A percentile compares a stretch with the other conserved stretches of the same genome.
phyloP scores from a whole-genome alignment of 30 jellyfish, hydroid and myxozoan genomes.

The Sanderia malayensis region DNA sequence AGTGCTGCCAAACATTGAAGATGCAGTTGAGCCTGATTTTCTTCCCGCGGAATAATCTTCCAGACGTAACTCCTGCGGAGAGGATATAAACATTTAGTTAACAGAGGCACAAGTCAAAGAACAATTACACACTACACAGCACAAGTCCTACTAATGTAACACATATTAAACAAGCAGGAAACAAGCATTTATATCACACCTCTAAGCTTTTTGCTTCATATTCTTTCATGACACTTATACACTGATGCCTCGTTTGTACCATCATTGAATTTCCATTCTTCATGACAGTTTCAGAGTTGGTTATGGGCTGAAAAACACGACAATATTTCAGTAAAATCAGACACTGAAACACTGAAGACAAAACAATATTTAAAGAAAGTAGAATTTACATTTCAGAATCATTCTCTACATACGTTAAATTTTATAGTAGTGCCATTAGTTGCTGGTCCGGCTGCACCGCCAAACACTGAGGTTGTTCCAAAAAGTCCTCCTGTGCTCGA shows the following conservation, averaged over 20 bases:
- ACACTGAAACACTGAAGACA: neutral
- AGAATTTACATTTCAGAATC: neutral
- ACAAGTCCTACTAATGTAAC: too few relatives aligned
- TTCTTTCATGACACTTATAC: conserved; percentile 84
- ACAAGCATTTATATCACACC: conserved; percentile 39
- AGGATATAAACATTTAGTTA: too few relatives aligned
- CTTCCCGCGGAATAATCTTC: conserved; percentile 92
- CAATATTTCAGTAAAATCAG: too few relatives aligned
- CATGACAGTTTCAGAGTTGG: conserved; percentile 64
- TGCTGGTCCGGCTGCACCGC: conserved; percentile 60
- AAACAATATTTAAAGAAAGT: too few relatives aligned
- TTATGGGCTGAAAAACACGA: conserved; percentile 60
- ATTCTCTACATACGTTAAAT: conserved; percentile 68
- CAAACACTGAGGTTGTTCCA: conserved; percentile 63
- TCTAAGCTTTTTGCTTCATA: conserved; percentile 84
- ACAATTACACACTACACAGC: too few relatives aligned
- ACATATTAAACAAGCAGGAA: too few relatives aligned
- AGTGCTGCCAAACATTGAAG: conserved; percentile 47
- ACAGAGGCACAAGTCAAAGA: too few relatives aligned
- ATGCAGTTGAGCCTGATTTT: conserved; percentile 58
- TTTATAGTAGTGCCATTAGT: conserved; percentile 79
- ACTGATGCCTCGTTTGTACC: conserved; percentile 76
- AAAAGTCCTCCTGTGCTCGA: conserved; percentile 61
- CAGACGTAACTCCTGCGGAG: conserved; percentile 74
- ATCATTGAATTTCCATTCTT: conserved; percentile 70